Evolutionary conservation across 2,797 vertebrate genomes (phyloP).

Genomic region (Eurystomus glaucurus): DNA sequence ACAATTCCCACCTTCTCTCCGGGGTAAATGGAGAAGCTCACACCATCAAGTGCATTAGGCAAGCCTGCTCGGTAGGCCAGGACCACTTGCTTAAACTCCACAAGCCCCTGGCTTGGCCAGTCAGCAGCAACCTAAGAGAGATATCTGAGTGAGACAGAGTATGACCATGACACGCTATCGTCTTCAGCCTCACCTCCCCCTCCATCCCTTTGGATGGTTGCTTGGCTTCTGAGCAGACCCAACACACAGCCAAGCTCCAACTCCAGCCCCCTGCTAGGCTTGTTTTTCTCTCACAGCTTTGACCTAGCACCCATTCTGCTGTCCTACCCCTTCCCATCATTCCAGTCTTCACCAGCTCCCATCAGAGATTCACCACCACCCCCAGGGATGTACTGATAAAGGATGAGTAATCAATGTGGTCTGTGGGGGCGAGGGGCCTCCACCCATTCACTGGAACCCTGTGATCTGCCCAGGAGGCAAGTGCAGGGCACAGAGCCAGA

Average conservation of each 20-base stretch:
- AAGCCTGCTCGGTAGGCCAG: slow-evolving; percentile 90
- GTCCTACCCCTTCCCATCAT: not conserved
- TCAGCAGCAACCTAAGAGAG: slow-evolving; percentile 80
- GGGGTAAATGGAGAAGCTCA: slow-evolving; percentile 88
- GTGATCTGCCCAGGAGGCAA: not conserved
- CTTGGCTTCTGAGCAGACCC: not conserved
- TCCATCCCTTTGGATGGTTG: not conserved
- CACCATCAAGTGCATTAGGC: slow-evolving; percentile 91
- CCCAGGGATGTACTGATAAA: not conserved
- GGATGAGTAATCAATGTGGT: not conserved
- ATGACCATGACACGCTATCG: not conserved
- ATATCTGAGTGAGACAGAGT: not conserved
- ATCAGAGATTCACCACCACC: not conserved
- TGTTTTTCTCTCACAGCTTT: not conserved
- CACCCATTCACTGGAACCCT: not conserved
- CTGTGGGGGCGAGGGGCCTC: not conserved
- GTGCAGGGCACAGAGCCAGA: not conserved
- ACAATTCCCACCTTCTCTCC: slow-evolving; percentile 96
- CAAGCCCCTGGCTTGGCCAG: slow-evolving; percentile 89
- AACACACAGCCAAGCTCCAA: not conserved
- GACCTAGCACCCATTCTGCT: not conserved
- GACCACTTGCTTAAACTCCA: slow-evolving; percentile 90
- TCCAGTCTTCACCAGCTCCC: not conserved
- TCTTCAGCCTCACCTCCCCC: not conserved
- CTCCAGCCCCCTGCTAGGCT: not conserved